These are phyloP conservation scores for Limnephilus auricula DNA, from an alignment of 2,888 invertebrate species.

Conservation along the genomic window DNA sequence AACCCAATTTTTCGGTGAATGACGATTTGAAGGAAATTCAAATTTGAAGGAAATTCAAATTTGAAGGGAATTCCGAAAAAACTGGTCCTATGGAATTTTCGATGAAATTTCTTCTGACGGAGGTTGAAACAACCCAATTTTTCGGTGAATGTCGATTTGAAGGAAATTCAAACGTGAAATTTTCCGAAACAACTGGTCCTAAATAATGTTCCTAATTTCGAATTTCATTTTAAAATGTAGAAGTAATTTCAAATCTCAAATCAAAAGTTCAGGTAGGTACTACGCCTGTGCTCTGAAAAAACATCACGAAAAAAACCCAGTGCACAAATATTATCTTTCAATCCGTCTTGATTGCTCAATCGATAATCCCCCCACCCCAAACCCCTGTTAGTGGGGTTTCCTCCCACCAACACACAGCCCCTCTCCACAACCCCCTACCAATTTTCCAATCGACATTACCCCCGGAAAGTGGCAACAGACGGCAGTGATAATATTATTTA, in stretches of 20 bases:
- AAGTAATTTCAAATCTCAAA: background rate
- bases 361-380: background rate
- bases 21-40: too few species aligned
- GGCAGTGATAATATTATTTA: background rate
- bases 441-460: background rate
- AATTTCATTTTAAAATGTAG: background rate
- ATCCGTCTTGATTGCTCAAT: constrained; percentile 12
- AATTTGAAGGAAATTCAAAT: too few species aligned
- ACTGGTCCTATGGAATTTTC: too few species aligned
- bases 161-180: too few species aligned
- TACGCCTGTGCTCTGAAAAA: background rate
- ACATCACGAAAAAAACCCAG: background rate
- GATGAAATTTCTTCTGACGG: too few species aligned
- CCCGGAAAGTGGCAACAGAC: background rate
- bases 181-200: too few species aligned
- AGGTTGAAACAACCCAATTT: too few species aligned
- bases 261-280: background rate
- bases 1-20: too few species aligned
- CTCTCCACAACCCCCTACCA: background rate
- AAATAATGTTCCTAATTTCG: too few species aligned
- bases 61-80: too few species aligned
- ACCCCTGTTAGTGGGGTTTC: background rate
- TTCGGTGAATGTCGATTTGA: too few species aligned
- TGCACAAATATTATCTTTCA: constrained; percentile 16
- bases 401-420: background rate